A percentile compares a stretch with the other conserved stretches of the same genome.
These are phyloP conservation scores for Argyra leucocephala DNA, from an alignment of 2,888 invertebrate species.

Conservation along the genomic window DNA sequence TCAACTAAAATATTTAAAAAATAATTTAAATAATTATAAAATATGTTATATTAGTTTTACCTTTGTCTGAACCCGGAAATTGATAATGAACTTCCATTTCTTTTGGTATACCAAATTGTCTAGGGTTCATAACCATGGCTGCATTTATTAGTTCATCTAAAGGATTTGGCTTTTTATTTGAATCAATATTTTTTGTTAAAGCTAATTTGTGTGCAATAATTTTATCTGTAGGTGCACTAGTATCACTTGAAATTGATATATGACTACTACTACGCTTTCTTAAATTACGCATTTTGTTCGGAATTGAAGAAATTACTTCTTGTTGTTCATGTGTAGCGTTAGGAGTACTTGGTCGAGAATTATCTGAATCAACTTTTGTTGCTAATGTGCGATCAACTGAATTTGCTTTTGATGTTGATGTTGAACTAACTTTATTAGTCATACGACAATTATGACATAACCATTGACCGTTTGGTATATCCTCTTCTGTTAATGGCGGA, in stretches of 20 bases:
- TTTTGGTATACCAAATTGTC: constrained; percentile 77
- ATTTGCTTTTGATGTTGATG: constrained; percentile 43
- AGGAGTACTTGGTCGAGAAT: constrained; percentile 35
- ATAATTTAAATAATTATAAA: constrained; percentile 13
- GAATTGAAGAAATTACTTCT: constrained; percentile 31
- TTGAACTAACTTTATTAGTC: constrained; percentile 30
- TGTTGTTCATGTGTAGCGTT: constrained; percentile 21
- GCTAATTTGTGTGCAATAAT: constrained; percentile 26
- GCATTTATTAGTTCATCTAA: constrained; percentile 72
- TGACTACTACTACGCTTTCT: constrained; percentile 40
- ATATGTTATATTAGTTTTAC: constrained; percentile 43
- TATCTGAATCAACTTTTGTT: background rate
- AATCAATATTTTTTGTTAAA: constrained; percentile 34
- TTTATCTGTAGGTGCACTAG: constrained; percentile 25
- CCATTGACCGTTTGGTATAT: constrained; percentile 87
- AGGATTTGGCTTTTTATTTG: constrained; percentile 48
- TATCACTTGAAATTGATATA: constrained; percentile 35
- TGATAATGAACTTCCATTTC: constrained; percentile 66
- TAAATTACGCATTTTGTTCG: constrained; percentile 43
- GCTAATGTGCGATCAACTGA: constrained; percentile 40
- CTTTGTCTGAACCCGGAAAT: constrained; percentile 76
- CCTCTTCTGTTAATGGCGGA: constrained; percentile 81
- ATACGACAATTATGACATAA: constrained; percentile 71
- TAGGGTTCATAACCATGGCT: constrained; percentile 76
- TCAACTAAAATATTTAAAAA: constrained; percentile 28